phyloP scores from a whole-genome alignment of 2,113 vertebrate genomes.

The Fregata magnificens region DNA sequence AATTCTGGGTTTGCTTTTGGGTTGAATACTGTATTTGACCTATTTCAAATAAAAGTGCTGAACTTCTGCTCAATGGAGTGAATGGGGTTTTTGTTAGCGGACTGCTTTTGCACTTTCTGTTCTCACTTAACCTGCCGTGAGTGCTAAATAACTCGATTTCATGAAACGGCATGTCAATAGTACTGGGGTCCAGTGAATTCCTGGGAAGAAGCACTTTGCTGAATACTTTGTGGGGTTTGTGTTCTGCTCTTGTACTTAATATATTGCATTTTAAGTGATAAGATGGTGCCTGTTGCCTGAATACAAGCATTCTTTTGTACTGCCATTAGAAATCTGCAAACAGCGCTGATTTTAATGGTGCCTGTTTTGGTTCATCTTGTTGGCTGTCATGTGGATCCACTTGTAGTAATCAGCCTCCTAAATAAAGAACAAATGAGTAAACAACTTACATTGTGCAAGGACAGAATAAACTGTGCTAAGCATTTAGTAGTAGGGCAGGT shows the following conservation, averaged over 20 bases:
- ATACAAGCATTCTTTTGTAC: not conserved
- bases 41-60: not conserved
- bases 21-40: not conserved
- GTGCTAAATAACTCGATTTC: not conserved
- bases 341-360: not conserved
- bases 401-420: not conserved
- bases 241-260: not conserved
- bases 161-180: not conserved
- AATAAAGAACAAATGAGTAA: not conserved
- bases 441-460: not conserved
- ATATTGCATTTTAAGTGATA: not conserved
- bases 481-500: not conserved
- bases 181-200: not conserved
- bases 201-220: not conserved
- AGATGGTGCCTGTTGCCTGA: not conserved
- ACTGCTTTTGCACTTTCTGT: not conserved
- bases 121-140: not conserved
- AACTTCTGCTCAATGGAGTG: not conserved
- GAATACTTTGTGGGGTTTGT: not conserved
- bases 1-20: not conserved
- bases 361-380: not conserved
- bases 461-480: not conserved
- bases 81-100: not conserved
- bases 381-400: accelerated
- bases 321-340: not conserved